Evolutionary conservation across 2,888 invertebrate genomes (phyloP), one percentile per base, ranked within the genome.

Genomic region (Kuschelorhynchus macadamiae): DNA sequence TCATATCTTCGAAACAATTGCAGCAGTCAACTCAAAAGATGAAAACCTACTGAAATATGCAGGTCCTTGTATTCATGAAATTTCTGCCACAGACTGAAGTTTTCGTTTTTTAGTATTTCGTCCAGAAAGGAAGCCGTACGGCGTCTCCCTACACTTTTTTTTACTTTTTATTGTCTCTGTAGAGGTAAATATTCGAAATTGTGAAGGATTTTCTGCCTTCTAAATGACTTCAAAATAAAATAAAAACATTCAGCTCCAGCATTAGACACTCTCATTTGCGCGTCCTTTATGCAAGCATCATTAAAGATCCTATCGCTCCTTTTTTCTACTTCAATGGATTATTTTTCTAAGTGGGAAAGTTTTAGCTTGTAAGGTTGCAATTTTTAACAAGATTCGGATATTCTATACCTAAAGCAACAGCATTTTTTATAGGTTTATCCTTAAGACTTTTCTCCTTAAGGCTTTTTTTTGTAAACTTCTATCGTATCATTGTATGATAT

Each of bases 1-100:
- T 71, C 69, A 69, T 67, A 70, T 67, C 71, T 60, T 64, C 71
- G 61, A 67, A 67, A 71, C 70, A 70, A 71, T 69, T 70, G 71
- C 53, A 49, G 36, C 53, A 50, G 69, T 60, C 46, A 61, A 59
- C 60, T 69, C 55, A 52, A 65, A 57, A 69, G 65, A 69, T 60
- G 55, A 69, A 65, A 65, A 69, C 60, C 53, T 69, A 60, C 69
- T 69, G 56, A 69, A 69, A 65, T 70, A 66, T 70, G 70, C 57
- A 70, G 53, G 66, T 44, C 61, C 65, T 70, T 70, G 52, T 66
- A 56, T 66, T 66, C 65, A 61, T 62, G 65, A 62, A 56, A 47
- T 57, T 66, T 64, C 50, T 66, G 61, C 53, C 56, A 33, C 62
- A 66, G 65, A 65, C 46, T 21, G 63, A n/a, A 41, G 53, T 44